phyloP scores from a whole-genome alignment of 2,888 invertebrate genomes.

The Petrophora chlorosata region DNA sequence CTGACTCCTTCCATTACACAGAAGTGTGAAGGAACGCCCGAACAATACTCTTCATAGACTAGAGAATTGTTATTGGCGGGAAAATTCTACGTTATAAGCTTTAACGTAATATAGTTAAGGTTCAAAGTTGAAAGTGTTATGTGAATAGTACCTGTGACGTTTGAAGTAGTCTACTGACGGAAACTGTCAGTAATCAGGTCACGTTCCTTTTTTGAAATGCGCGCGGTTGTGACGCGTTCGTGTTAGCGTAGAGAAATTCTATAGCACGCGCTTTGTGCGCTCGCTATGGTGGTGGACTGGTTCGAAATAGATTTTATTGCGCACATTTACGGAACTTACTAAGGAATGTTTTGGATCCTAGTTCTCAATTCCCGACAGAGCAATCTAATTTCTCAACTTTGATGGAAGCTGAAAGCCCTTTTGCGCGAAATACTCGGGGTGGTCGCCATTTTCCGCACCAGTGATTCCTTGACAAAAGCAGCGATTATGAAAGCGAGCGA shows the following conservation, averaged over 20 bases:
- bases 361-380: constrained; percentile 15
- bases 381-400: constrained; percentile 40
- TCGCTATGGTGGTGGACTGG: constrained; percentile 32
- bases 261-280: constrained; percentile 40
- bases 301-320: constrained; percentile 55
- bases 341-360: constrained; percentile 28
- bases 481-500: constrained; percentile 50
- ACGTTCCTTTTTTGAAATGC: constrained; percentile 79
- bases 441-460: constrained; percentile 53
- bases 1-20: constrained; percentile 54
- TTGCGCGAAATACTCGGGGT: constrained; percentile 39
- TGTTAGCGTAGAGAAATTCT: constrained; percentile 40
- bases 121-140: constrained; percentile 39
- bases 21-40: constrained; percentile 58
- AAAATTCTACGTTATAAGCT: constrained; percentile 41
- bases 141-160: constrained; percentile 58
- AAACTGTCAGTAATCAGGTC: constrained; percentile 81
- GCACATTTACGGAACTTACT: constrained; percentile 26
- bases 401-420: constrained; percentile 33
- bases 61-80: constrained; percentile 46
- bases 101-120: constrained; percentile 42
- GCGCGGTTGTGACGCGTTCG: constrained; percentile 56
- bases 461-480: constrained; percentile 49
- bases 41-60: constrained; percentile 64
- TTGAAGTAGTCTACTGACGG: constrained; percentile 69